These are phyloP conservation scores for Pipistrellus kuhlii DNA, from an alignment of 2,797 vertebrate genomes.

Conservation along the genomic window DNA sequence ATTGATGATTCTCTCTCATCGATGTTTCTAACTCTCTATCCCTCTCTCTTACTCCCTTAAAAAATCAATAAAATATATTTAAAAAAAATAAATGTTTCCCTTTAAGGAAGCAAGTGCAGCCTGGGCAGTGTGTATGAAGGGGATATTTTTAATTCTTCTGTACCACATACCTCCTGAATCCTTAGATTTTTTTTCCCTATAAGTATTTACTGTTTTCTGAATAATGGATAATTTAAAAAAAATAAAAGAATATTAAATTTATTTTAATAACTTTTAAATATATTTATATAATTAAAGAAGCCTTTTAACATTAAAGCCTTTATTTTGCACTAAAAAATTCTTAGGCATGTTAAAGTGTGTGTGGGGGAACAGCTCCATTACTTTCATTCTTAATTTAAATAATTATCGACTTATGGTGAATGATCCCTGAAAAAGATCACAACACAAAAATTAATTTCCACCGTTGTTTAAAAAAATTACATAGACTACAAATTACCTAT, in stretches of 20 bases:
- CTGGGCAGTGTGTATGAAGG: not conserved
- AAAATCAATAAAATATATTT: too few relatives aligned
- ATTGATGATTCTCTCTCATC: too few relatives aligned
- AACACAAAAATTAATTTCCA: slow-evolving; percentile 32
- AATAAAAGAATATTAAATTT: slow-evolving; percentile 12
- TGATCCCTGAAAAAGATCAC: slow-evolving; percentile 14
- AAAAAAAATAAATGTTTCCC: not conserved
- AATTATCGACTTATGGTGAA: not conserved
- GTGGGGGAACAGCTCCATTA: not conserved
- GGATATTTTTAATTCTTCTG: not conserved
- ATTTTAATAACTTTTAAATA: slow-evolving; percentile 9
- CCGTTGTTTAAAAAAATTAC: slow-evolving; percentile 44
- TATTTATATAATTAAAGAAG: not conserved
- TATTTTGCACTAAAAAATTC: slow-evolving; percentile 9
- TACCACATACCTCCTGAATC: not conserved
- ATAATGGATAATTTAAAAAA: not conserved
- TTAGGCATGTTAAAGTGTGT: not conserved
- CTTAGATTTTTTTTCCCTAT: not conserved
- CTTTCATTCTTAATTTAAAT: slow-evolving; percentile 10
- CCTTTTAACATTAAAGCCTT: not conserved
- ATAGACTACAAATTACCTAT: not conserved
- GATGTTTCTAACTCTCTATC: too few relatives aligned
- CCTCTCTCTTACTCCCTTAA: too few relatives aligned
- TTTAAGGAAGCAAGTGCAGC: not conserved
- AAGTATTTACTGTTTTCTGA: not conserved